Conservation (phyloP, 2,113 vertebrate species). For the Jaculus jaculus region DNA sequence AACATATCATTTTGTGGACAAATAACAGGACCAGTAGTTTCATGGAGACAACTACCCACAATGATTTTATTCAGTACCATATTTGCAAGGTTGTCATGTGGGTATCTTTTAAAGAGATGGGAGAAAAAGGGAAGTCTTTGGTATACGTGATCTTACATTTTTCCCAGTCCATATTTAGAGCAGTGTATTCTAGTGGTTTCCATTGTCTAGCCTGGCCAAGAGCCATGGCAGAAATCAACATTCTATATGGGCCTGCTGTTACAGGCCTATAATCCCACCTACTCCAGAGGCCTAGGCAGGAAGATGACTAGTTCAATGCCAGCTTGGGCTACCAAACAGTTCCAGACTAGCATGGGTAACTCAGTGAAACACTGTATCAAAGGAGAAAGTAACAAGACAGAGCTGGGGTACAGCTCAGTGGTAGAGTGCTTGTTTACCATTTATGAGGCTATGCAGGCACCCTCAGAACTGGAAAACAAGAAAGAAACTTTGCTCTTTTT, state of each 20-base stretch:
- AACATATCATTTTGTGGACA: conserved; percentile 27
- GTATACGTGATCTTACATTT: not conserved
- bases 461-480: too few relatives aligned
- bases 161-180: not conserved
- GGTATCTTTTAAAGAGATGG: not conserved
- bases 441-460: too few relatives aligned
- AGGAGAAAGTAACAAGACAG: not conserved
- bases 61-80: not conserved
- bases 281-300: not conserved
- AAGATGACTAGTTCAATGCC: not conserved
- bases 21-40: not conserved
- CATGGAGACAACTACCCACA: not conserved
- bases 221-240: not conserved
- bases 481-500: not conserved
- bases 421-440: not conserved
- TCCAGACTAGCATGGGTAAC: not conserved
- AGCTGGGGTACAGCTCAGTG: not conserved
- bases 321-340: not conserved
- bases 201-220: not conserved
- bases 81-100: not conserved
- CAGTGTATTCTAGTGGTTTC: not conserved
- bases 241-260: not conserved
- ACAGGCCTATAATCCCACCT: not conserved
- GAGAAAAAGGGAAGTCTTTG: not conserved
- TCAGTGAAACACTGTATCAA: not conserved